Evolutionary conservation across 2,888 invertebrate species (phyloP), one percentile per base, ranked within the genome.

Genomic region (Epicampocera succincta): DNA sequence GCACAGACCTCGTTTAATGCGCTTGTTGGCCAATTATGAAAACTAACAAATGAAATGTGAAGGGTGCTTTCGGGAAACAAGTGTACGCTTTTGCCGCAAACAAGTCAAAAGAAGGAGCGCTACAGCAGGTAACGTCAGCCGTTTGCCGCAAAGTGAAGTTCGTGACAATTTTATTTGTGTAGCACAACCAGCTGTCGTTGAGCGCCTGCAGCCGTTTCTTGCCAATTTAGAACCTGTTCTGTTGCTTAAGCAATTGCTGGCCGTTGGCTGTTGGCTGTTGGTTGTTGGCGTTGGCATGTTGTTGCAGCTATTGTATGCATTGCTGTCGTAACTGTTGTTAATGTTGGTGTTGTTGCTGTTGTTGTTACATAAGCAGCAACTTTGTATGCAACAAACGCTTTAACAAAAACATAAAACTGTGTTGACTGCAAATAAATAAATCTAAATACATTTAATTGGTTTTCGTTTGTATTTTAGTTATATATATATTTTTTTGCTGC

Each of bases 361-460:
- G 48, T 48, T 81, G 60, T 61, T 54, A 29, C 21, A 46, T 52
- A 72, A 65, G 52, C 56, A 71, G 42, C 61, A 76, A 76, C 42
- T 72, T 80, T 78, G 42, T 79, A 79, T 78, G 65, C 75, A 75
- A 54, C 66, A 60, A 75, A 66, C 69, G 58, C 6, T 79, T 19
- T 33, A 40, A 52, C 38, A 65, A 46, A 42, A 58, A 56, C 17
- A 65, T 46, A 56, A 38, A 46, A 73, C 12, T 73, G 56, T 58
- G 38, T 38, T 69, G n/a, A 33, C 46, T 61, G 17, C 17, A 63
- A 56, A 71, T 56, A 78, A 72, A 80, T 61, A 75, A 75, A 76
- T 72, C 60, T 60, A 52, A 80, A 80, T 60, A 69, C 29, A 76
- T 81, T 76, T 80, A 80, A 80, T 80, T 80, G 80, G 76, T 75